Evolutionary conservation across 2,888 invertebrate genomes (phyloP), one percentile per base, ranked within the genome.

Genomic region (Cheilosia soror): DNA sequence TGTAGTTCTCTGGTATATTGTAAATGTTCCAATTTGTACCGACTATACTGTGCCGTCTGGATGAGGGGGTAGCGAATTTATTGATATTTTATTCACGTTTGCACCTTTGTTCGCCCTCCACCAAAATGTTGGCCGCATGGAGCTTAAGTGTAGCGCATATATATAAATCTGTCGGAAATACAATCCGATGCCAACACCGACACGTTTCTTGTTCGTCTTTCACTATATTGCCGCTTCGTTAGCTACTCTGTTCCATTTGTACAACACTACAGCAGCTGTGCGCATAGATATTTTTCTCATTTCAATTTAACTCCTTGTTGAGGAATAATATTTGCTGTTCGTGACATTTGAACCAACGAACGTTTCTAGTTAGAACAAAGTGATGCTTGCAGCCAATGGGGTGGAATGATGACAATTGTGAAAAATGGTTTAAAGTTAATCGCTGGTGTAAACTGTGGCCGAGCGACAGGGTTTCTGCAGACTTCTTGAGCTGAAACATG

Each of bases 261-360:
- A 62, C 13, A 53, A 40, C 42, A n/a, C 44, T n/a, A 42, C 29
- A 29, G 29, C 60, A 51, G 51, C 51, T 37, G 65, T 51, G 42
- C 47, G 37, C 25, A 33, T 42, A 68, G 49, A 44, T 57, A 57
- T 63, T 62, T 29, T 81, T 76, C 80, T 80, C 76, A 81, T 85
- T 85, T 76, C 76, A 85, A 81, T 81, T 85, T 85, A 80, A 71
- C 75, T 81, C 75, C 80, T 75, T 83, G 71, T 44, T 66, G 80
- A 76, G 75, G 62, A 80, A 85, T 76, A 85, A 85, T 80, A 85
- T 85, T 85, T 85, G 81, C 84, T 76, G 84, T 81, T 81, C 84
- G 81, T 85, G 84, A 85, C 80, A 69, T 76, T 55, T 33, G 49
- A 47, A 37, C 51, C 57, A 53, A 76, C 33, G 63, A 80, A 53